Base-by-base conservation (phyloP, 2,888 invertebrate genomes). In the Troides oblongomaculatus region DNA sequence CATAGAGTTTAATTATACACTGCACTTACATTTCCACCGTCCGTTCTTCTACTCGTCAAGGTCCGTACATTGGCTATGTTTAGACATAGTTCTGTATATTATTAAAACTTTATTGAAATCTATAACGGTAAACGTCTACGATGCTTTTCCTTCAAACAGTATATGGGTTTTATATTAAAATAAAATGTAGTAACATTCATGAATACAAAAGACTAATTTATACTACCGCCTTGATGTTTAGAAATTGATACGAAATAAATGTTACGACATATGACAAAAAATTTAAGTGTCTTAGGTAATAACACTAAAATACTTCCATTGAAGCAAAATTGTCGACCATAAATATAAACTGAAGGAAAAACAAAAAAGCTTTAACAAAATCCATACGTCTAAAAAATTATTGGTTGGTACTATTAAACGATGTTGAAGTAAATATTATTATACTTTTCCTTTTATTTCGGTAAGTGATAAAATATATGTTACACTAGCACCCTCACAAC, bases 51-150 rank as follows among this genome's bases (percentile, higher is more conserved):
- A 64, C 39, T 25, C 58, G 59, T 59, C 65, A 43, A 17, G 39
- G 60, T 43, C 56, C 39, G 60, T 50, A 66, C 53, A 10, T 30
- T 14, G 61, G 6, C 66, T 17, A 39, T 66, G 61, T 62, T 66
- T 66, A 66, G 60, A 50, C 53, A 61, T 66, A 61, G 61, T 23
- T 53, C 61, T 39, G 36, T 56, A 18, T 66, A 66, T 66, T 66
- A 66, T 66, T 66, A 62, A 46, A 66, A 66, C 66, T 66, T 66
- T 61, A 66, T 53, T 66, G 66, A 60, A 66, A 61, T 62, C 53
- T 53, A 61, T 61, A 60, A 50, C 30, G 30, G n/a, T 30, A 25
- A 5, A 25, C 65, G 12, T 50, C 18, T 25, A n/a, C 4, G 18
- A 12, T 50, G 18, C 50, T 17, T 50, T 14, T 50, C 50, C 18